Conservation (phyloP, 2,888 invertebrate genomes). For the Ephialtes manifestator region DNA sequence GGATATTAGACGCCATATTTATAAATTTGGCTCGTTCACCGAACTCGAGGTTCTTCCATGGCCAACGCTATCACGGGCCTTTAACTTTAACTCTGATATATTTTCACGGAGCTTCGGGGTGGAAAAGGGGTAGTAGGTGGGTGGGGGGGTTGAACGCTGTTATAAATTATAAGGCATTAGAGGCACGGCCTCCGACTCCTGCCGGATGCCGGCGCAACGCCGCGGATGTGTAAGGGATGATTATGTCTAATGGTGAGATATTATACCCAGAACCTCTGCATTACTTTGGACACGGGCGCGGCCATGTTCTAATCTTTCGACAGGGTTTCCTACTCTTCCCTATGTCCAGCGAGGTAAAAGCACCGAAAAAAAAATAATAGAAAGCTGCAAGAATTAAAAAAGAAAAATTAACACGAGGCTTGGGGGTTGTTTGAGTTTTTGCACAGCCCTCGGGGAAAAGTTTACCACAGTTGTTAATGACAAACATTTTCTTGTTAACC, state of each 20-base stretch:
- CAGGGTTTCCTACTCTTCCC: conserved; percentile 85
- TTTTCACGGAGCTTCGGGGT: conserved; percentile 75
- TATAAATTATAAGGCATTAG: conserved; percentile 86
- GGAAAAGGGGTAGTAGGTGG: conserved; percentile 68
- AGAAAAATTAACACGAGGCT: conserved; percentile 53
- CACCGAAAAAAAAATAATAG: conserved; percentile 18
- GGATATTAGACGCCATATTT: conserved; percentile 81
- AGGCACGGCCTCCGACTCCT: conserved; percentile 67
- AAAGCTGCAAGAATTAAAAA: conserved; percentile 36
- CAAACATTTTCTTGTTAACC: conserved; percentile 51
- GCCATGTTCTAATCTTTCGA: conserved; percentile 86
- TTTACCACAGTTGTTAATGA: conserved; percentile 25
- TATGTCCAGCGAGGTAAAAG: conserved; percentile 16
- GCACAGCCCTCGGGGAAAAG: conserved; percentile 21
- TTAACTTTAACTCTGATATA: conserved; percentile 85
- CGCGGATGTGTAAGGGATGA: conserved; percentile 85
- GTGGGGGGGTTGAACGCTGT: conserved; percentile 77
- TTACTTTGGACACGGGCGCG: conserved; percentile 85
- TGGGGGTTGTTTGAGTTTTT: conserved; percentile 25
- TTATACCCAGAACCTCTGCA: conserved; percentile 82
- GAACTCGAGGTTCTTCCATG: conserved; percentile 74
- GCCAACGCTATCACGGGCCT: conserved; percentile 74
- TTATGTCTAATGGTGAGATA: conserved; percentile 86
- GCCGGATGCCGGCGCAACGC: conserved; percentile 73
- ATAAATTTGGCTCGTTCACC: conserved; percentile 78